Evolutionary conservation across 92 coral and sea anemone genomes (phyloP).

Genomic region (Parazoanthus swiftii): DNA sequence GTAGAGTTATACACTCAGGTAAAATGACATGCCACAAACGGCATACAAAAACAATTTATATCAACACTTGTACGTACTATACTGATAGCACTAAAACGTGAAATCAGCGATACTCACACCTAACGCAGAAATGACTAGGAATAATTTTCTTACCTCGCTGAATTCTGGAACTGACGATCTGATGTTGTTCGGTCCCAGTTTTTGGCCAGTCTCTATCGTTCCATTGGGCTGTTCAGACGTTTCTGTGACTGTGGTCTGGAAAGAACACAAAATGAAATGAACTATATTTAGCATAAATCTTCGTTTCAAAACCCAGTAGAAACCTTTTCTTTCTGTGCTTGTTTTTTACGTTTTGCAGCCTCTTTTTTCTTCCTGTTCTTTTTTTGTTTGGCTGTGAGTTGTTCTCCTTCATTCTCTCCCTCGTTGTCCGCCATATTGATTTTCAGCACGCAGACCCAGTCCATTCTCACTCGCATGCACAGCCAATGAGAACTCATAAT

Average conservation of each 20-base stretch:
- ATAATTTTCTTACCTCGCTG: neutral
- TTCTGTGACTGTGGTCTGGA: neutral
- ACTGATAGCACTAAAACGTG: neutral
- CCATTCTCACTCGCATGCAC: neutral
- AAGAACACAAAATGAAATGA: neutral
- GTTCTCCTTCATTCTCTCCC: conserved; percentile 46
- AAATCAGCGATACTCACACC: no score
- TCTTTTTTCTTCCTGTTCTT: conserved; percentile 76
- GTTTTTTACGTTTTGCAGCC: conserved; percentile 78
- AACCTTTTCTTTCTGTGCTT: conserved; percentile 69
- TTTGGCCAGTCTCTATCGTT: neutral
- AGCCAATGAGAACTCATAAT: conserved; percentile 62
- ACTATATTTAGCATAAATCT: neutral
- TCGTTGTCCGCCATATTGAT: conserved; percentile 83
- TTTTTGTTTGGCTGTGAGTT: conserved; percentile 73
- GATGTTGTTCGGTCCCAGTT: neutral
- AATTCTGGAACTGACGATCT: neutral
- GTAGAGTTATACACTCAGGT: no score
- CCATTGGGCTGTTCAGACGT: neutral
- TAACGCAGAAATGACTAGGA: neutral
- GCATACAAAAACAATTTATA: no score
- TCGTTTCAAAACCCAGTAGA: neutral
- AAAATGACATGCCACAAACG: no score
- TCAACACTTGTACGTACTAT: no score
- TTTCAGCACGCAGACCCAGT: neutral